Conservation (phyloP, 2,113 vertebrate species). For the Eolophus roseicapilla region DNA sequence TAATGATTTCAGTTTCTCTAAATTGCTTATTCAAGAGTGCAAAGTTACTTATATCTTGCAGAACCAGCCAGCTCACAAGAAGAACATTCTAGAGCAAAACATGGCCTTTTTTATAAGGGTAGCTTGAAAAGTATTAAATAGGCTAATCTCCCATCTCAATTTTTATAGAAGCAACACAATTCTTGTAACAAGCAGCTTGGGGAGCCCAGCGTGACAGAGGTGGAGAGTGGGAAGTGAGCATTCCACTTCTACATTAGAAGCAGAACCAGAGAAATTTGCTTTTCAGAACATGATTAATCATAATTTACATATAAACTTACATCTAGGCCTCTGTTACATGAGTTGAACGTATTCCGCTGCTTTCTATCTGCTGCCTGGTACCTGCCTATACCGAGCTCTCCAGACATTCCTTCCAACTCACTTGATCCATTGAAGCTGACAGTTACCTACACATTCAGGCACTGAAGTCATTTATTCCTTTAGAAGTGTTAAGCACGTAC, state of each 20-base stretch:
- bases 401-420: slow-evolving; percentile 18
- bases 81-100: background rate
- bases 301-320: background rate
- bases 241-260: slow-evolving; percentile 19
- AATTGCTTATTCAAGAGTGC: background rate
- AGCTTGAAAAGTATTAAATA: background rate
- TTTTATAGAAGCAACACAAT: background rate
- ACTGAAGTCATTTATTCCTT: slow-evolving; percentile 41
- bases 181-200: background rate
- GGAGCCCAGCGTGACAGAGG: background rate
- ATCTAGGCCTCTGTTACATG: background rate
- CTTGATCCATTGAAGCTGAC: slow-evolving; percentile 47
- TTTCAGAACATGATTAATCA: background rate
- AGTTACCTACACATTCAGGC: slow-evolving; percentile 30
- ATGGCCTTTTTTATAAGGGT: background rate
- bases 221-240: slow-evolving; percentile 12
- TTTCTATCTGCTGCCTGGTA: background rate
- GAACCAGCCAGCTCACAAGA: background rate
- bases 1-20: background rate
- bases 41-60: background rate
- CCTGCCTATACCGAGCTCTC: background rate
- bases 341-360: background rate
- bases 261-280: background rate
- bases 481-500: slow-evolving; percentile 43
- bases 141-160: background rate